phyloP scores from a whole-genome alignment of 2,797 vertebrate genomes.

The Darevskia mixta region DNA sequence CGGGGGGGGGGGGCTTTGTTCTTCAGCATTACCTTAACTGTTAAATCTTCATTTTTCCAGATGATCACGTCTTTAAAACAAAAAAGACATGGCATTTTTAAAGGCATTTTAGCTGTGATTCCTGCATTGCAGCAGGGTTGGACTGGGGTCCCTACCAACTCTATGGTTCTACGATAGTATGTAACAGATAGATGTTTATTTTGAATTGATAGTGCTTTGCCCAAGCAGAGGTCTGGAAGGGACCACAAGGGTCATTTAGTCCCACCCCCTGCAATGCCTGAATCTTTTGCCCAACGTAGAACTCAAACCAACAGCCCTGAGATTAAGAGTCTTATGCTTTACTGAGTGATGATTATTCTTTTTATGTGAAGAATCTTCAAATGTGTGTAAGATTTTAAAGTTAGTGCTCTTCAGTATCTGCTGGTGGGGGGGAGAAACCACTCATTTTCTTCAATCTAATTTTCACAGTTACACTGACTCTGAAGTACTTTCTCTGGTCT shows the following conservation, averaged over 20 bases:
- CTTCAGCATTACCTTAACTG: slow-evolving; percentile 41
- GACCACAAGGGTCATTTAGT: no score
- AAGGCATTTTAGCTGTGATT: neutral
- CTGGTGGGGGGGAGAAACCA: slow-evolving; percentile 41
- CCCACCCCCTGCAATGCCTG: no score
- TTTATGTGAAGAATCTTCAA: slow-evolving; percentile 40
- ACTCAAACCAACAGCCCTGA: no score
- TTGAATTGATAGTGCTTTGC: neutral
- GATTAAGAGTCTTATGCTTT: no score
- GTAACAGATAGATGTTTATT: neutral
- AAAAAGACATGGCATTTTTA: slow-evolving; percentile 21
- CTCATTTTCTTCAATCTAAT: slow-evolving; percentile 54
- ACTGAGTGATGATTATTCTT: slow-evolving; percentile 28
- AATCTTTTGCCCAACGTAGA: no score
- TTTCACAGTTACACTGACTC: slow-evolving; percentile 62
- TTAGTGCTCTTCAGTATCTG: slow-evolving; percentile 28
- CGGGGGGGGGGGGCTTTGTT: neutral
- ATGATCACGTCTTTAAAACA: slow-evolving; percentile 1
- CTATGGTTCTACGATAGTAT: no score
- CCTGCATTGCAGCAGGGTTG: no score
- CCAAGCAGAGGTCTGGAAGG: neutral
- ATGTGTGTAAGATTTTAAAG: slow-evolving; percentile 45
- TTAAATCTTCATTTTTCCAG: slow-evolving; percentile 33
- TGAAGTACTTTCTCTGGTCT: slow-evolving; percentile 59
- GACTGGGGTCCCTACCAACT: no score